Base-by-base conservation (phyloP, 2,113 vertebrate genomes). In the Varanus salvator region DNA sequence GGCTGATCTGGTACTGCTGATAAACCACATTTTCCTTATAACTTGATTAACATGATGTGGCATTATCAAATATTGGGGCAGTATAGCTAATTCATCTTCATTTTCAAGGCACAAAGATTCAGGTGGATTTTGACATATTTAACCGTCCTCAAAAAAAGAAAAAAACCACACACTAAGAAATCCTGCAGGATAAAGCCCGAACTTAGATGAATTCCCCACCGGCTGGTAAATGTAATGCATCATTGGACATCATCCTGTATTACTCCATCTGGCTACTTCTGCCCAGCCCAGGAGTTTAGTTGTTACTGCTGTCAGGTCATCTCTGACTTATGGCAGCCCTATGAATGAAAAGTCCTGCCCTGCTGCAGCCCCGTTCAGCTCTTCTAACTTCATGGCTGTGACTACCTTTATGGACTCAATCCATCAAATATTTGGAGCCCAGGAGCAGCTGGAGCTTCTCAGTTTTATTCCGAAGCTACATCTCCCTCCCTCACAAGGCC, bases 61-160 rank as follows among this genome's bases (percentile, higher is more conserved):
- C 87, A 89, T 90, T 87, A 78, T 92, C 2, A 0, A 93, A 48
- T 87, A 38, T 82, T 80, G 91, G 90, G 89, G 86, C 44, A 89
- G 68, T 75, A 89, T 66, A 88, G 15, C 64, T 94, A 82, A 93
- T 91, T 80, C 3, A 52, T 48, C 12, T 92, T 19, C 80, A 27
- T 27, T 34, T 89, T 57, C 17, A 38, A 64, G 23, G 17, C 38
- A 38, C 6, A 34, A 50, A 76, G 38, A 2, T 50, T 44, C 74
- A 78, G 34, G 19, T 14, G 34, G 8, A 38, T 31, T 77, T 21
- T 17, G 57, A 89, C 11, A 2, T 29, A 52, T 52, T 84, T n/a
- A 11, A 50, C 38, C 9, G n/a, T 15, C 57, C 57, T 15, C 57
- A 12, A 78, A 50, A 50, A 68, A 27, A 8, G 25, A 12, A 78